Evolutionary conservation across 2,797 vertebrate genomes (phyloP), one percentile per base, ranked within the genome.

Genomic region (Peromyscus eremicus): DNA sequence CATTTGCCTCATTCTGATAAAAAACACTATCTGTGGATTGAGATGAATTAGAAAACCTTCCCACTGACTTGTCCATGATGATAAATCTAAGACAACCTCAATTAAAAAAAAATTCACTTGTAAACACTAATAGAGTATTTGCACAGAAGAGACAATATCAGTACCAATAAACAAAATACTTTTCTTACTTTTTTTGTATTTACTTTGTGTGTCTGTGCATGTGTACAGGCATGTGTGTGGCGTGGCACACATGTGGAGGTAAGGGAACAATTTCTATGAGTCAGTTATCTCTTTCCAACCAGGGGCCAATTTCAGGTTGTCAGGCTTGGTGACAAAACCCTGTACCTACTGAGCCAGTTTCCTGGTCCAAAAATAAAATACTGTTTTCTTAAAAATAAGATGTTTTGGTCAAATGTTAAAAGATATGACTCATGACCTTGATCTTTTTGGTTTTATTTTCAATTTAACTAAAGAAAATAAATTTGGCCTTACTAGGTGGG

Each of bases 401-500:
- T 21, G 75, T 60, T 89, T 73, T 46, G 5, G 29, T 49, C 71
- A 71, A 79, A 40, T 64, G 19, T 64, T 60, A 52, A 55, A 52
- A 55, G 17, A 77, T 1, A 85, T 70, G n/a, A 60, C 34, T 84
- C 1, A 49, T 60, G 83, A 46, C 29, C 37, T 92, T 66, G 11
- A 13, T 82, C 40, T 8, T 19, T 40, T 92, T n/a, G 70, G 9
- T 62, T 75, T 96, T 76, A 95, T 91, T 88, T 96, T 40, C 40
- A 68, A 68, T 49, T 85, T 66, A 85, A 46, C 68, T 43, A 25
- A 46, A 84, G 57, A 32, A 46, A 46, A 19, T 92, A 66, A 88
- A 95, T 60, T 85, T 88, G 73, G 21, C 2, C 14, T 12, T 46
- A 66, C 43, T 85, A 23, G 27, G 12, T 60, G 19, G 21, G 43